phyloP scores from a whole-genome alignment of 1,140 invertebrate genomes.

The Ceratoteleas bidentatus region DNA sequence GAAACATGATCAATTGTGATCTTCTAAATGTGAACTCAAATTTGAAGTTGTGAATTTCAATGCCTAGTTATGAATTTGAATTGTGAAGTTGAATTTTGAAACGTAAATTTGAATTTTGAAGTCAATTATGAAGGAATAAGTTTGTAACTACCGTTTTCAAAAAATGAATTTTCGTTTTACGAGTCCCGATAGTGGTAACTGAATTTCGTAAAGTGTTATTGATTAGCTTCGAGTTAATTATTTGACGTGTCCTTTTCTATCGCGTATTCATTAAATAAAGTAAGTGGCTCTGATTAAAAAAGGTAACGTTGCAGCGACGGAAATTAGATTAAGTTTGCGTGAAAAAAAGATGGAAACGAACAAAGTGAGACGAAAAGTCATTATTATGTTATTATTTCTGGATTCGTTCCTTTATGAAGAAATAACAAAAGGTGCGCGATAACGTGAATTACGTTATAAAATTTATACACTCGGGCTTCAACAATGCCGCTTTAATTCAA shows the following conservation, averaged over 20 bases:
- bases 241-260: conserved; percentile 10
- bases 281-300: conserved; percentile 2
- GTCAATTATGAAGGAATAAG: conserved; percentile 25
- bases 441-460: conserved; percentile 26
- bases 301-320: not conserved
- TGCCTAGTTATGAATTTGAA: too few relatives aligned
- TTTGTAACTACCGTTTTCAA: conserved; percentile 37
- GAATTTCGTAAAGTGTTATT: conserved; percentile 42
- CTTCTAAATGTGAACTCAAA: too few relatives aligned
- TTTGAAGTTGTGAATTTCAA: too few relatives aligned
- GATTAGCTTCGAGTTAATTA: conserved; percentile 37
- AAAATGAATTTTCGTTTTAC: conserved; percentile 42
- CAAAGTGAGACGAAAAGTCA: conserved; percentile 6
- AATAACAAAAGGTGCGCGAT: conserved; percentile 32
- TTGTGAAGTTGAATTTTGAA: not conserved
- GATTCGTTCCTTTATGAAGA: conserved; percentile 35
- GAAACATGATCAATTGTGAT: not conserved
- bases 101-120: conserved; percentile 27
- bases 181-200: conserved; percentile 37
- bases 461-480: conserved; percentile 23
- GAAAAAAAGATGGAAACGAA: not conserved
- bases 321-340: not conserved
- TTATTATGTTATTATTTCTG: conserved; percentile 28
- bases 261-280: conserved; percentile 5
- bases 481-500: conserved; percentile 31